Evolutionary conservation across 1,140 invertebrate species (phyloP).

Genomic region (Proales similis): DNA sequence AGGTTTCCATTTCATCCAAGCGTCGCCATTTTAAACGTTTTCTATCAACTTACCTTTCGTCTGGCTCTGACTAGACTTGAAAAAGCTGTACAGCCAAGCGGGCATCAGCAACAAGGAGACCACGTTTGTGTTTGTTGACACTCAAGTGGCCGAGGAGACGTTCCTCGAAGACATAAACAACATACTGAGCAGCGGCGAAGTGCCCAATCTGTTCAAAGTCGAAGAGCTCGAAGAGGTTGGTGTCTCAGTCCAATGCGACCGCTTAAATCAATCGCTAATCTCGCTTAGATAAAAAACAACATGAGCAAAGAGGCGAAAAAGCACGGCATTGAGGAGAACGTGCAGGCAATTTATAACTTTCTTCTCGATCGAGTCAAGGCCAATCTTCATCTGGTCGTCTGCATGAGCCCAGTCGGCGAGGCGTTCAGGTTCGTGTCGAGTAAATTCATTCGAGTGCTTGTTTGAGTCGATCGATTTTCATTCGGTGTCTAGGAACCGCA

Average conservation of each 20-base stretch:
- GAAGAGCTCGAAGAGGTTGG: slow-evolving; percentile 54
- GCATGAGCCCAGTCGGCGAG: slow-evolving; percentile 77
- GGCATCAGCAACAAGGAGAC: slow-evolving; percentile 68
- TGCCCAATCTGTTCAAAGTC: slow-evolving; percentile 53
- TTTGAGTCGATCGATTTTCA: slow-evolving; percentile 23
- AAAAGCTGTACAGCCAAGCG: slow-evolving; percentile 63
- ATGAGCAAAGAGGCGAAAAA: slow-evolving; percentile 62
- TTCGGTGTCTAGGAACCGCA: slow-evolving; percentile 62
- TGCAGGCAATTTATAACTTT: slow-evolving; percentile 53
- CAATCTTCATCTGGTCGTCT: slow-evolving; percentile 72
- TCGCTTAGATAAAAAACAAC: slow-evolving; percentile 62
- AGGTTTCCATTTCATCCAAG: slow-evolving; percentile 41
- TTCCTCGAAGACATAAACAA: slow-evolving; percentile 55
- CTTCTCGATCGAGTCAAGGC: slow-evolving; percentile 66
- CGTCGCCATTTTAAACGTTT: slow-evolving; percentile 21
- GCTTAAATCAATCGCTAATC: background rate
- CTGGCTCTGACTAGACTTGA: slow-evolving; percentile 59
- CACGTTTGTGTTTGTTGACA: slow-evolving; percentile 73
- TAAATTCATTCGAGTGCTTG: background rate
- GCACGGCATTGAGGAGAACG: slow-evolving; percentile 59
- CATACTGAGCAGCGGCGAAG: slow-evolving; percentile 51
- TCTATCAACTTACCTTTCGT: background rate
- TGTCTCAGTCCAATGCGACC: slow-evolving; percentile 38
- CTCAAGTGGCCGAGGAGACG: slow-evolving; percentile 56
- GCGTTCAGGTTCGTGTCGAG: slow-evolving; percentile 52